Conservation (phyloP, 1,140 invertebrate genomes). For the Trialeurodes vaporariorum region DNA sequence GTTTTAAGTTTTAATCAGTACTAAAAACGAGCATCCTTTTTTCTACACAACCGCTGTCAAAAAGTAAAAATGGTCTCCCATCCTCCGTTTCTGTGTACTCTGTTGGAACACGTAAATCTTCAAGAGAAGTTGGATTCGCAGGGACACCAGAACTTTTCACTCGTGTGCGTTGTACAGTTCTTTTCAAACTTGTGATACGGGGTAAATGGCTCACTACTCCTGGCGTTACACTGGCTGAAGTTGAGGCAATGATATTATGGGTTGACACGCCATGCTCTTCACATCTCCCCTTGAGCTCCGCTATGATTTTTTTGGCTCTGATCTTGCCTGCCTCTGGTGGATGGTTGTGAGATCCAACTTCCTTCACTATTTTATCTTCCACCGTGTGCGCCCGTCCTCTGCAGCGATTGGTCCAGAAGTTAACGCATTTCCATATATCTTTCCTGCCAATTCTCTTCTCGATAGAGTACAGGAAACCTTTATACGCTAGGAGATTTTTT, state of each 20-base stretch:
- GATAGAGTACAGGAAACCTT: not conserved
- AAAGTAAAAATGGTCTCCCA: constrained; percentile 3
- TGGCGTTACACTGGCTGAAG: not conserved
- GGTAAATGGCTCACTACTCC: not conserved
- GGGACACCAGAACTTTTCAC: too few relatives aligned
- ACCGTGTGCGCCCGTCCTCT: not conserved
- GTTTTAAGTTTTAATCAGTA: constrained; percentile 7
- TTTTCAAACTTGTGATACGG: not conserved
- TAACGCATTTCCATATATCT: not conserved
- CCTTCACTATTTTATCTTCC: not conserved
- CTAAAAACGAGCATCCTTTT: constrained; percentile 4
- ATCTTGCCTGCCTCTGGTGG: not conserved
- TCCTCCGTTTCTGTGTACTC: constrained; percentile 3
- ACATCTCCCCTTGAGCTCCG: not conserved
- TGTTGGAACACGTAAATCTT: not conserved
- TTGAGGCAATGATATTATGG: not conserved
- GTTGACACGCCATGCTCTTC: not conserved
- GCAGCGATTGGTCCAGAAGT: not conserved
- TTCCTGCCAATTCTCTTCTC: not conserved
- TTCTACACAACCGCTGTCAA: not conserved
- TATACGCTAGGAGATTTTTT: not conserved
- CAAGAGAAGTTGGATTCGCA: not conserved
- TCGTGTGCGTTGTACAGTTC: not conserved
- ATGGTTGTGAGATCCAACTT: not conserved
- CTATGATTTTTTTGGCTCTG: not conserved